phyloP scores from a whole-genome alignment of 2,113 vertebrate species.

The Calyptomena viridis region DNA sequence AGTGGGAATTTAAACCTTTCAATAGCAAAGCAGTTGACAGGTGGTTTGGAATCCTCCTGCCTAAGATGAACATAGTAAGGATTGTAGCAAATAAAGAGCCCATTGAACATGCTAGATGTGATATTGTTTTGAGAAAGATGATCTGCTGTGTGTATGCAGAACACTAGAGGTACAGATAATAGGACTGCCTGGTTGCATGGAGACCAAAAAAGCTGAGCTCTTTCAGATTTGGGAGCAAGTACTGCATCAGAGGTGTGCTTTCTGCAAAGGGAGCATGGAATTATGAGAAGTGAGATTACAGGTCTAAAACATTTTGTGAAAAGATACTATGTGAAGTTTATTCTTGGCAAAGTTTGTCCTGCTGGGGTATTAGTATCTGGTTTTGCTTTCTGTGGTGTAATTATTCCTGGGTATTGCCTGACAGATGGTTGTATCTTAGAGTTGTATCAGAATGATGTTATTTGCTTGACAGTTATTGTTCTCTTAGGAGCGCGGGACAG shows the following conservation, averaged over 20 bases:
- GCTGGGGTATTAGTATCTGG: not conserved
- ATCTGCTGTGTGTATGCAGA: not conserved
- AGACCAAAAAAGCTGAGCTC: not conserved
- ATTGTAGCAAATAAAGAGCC: not conserved
- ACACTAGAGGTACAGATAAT: not conserved
- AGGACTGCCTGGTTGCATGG: not conserved
- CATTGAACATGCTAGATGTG: not conserved
- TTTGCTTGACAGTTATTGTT: constrained; percentile 37
- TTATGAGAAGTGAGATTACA: not conserved
- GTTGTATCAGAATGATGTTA: constrained; percentile 12
- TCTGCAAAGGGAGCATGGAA: not conserved
- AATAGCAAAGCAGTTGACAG: not conserved
- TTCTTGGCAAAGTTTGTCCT: not conserved
- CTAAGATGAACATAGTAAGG: not conserved
- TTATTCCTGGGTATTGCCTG: not conserved
- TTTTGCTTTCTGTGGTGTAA: not conserved
- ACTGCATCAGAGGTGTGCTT: not conserved
- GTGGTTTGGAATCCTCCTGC: not conserved
- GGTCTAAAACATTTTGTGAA: not conserved
- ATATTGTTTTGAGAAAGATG: not conserved
- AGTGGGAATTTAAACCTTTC: not conserved
- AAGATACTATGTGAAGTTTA: not conserved
- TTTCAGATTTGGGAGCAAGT: not conserved
- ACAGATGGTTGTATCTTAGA: not conserved
- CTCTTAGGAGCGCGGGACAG: not conserved